phyloP scores from a whole-genome alignment of 2,113 vertebrate genomes.

The Chelonoidis abingdonii region DNA sequence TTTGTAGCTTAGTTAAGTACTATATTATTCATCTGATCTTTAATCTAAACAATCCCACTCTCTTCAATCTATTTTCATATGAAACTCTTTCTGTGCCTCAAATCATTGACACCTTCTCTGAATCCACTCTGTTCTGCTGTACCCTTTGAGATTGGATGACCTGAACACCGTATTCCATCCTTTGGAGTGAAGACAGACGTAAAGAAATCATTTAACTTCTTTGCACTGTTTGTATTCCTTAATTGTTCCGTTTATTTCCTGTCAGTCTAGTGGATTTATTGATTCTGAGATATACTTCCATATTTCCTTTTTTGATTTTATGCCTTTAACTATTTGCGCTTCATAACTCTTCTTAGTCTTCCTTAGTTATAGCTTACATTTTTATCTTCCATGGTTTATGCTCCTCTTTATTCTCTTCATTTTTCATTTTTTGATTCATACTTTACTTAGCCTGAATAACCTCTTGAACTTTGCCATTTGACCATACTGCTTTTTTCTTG shows the following conservation, averaged over 20 bases:
- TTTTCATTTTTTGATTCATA: background rate
- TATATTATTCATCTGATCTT: background rate
- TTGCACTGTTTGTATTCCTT: background rate
- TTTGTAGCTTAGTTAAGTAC: background rate
- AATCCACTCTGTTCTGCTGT: background rate
- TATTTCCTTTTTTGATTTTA: background rate
- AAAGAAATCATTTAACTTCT: background rate
- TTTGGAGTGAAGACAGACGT: background rate
- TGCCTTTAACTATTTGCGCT: accelerated
- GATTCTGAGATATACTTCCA: background rate
- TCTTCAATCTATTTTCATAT: background rate
- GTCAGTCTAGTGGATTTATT: background rate
- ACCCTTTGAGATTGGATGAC: background rate
- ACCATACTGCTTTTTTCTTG: background rate
- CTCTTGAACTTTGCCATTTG: background rate
- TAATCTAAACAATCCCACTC: background rate
- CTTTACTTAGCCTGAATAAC: background rate
- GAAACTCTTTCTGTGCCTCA: background rate
- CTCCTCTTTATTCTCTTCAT: background rate
- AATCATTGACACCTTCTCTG: background rate
- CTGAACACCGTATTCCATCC: background rate
- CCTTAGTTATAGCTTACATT: background rate
- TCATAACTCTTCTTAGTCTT: background rate
- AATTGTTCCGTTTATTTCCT: background rate
- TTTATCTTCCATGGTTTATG: background rate